phyloP scores from a whole-genome alignment of 2,113 vertebrate genomes.

The Lophochroa leadbeateri region DNA sequence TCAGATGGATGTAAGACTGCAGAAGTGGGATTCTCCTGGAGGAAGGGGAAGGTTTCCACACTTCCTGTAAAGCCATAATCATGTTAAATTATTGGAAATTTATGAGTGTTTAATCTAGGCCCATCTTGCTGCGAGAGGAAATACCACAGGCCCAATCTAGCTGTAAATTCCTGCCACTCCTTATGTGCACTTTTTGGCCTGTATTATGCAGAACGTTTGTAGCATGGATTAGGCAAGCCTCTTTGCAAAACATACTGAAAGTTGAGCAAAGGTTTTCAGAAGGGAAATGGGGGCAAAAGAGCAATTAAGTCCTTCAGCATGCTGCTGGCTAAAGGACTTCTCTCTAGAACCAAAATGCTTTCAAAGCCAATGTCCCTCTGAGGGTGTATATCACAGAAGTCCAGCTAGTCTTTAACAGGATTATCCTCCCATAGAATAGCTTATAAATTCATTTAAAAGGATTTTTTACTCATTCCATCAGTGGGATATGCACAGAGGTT shows the following conservation, averaged over 20 bases:
- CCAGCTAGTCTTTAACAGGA: neutral
- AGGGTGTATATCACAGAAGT: neutral
- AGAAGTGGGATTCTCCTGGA: neutral
- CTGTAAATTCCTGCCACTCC: conserved; percentile 55
- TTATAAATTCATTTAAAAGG: conserved; percentile 11
- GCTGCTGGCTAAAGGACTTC: neutral
- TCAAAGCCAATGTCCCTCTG: neutral
- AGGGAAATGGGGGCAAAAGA: neutral
- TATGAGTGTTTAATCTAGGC: neutral
- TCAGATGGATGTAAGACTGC: neutral
- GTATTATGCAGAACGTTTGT: neutral
- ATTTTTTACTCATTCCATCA: neutral
- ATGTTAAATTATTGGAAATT: neutral
- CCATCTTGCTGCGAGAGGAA: conserved; percentile 36
- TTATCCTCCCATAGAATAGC: neutral
- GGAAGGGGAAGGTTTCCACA: neutral
- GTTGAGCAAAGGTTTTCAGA: neutral
- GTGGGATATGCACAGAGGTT: neutral
- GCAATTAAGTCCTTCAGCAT: neutral
- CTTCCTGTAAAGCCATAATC: neutral
- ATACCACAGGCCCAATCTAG: conserved; percentile 20
- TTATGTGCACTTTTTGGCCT: neutral
- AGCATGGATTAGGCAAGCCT: neutral
- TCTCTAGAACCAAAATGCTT: neutral
- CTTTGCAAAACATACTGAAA: neutral